Conservation (phyloP, 2,113 vertebrate species). For the Oryzias woworae region DNA sequence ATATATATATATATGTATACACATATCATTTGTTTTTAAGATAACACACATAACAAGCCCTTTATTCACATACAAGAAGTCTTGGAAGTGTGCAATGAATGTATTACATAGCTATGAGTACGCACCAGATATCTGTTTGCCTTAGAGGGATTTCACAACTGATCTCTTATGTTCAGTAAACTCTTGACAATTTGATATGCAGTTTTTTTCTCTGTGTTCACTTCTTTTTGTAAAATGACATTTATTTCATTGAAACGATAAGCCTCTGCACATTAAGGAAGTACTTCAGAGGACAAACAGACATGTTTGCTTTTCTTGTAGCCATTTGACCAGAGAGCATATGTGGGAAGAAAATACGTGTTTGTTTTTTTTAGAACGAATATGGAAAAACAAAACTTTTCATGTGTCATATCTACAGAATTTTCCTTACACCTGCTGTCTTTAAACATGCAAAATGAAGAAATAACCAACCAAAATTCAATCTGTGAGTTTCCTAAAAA, state of each 20-base stretch:
- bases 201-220: constrained; percentile 48
- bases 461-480: constrained; percentile 2
- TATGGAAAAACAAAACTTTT: constrained; percentile 3
- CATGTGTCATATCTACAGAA: too few species aligned
- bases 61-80: constrained; percentile 47
- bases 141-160: constrained; percentile 74
- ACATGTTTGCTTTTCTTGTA: constrained; percentile 40
- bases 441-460: constrained; percentile 22
- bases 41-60: constrained; percentile 14
- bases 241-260: constrained; percentile 70
- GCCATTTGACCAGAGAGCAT: constrained; percentile 34
- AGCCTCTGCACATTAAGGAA: constrained; percentile 58
- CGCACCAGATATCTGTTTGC: constrained; percentile 63
- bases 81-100: constrained; percentile 64
- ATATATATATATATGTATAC: constrained; percentile 19
- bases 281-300: constrained; percentile 51
- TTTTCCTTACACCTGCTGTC: constrained; percentile 12
- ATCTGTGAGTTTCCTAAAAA: background rate
- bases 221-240: constrained; percentile 41
- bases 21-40: constrained; percentile 11
- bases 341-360: constrained; percentile 26
- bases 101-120: constrained; percentile 63
- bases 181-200: constrained; percentile 54
- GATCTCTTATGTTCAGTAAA: constrained; percentile 54
- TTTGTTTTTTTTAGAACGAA: constrained; percentile 24